Base-by-base conservation (phyloP, 2,797 vertebrate species). In the Anniella stebbinsi region DNA sequence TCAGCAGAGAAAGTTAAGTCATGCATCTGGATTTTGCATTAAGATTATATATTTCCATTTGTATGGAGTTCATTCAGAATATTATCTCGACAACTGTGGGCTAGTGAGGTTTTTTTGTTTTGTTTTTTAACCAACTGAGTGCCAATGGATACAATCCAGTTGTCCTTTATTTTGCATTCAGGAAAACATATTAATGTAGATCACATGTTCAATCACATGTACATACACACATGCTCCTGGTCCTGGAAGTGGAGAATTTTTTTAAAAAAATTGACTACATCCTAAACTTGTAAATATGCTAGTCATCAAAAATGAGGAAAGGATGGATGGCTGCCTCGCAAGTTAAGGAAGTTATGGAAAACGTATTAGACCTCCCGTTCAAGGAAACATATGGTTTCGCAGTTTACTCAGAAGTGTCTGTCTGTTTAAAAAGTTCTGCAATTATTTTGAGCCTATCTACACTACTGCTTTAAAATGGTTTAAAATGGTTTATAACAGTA, bases 31-130 rank as follows among this genome's bases (percentile, higher is more conserved):
- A 54, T 92, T 94, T 94, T 91, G 76, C 88, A 93, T 95, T 51
- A 78, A 70, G 91, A 93, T 73, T 54, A 78, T 0, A 5, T 0
- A 11, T 72, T 91, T 80, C 93, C 0, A 0, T 91, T 93, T 25
- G 1, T 91, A 83, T 92, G 87, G 89, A 95, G 88, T 91, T 92
- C 93, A 94, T 95, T 96, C 94, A 93, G 90, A 96, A 96, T 96
- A 93, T 1, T n/a, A 87, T 86, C 86, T 23, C 0, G 87, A 87
- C 33, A 60, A 41, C 75, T 89, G 41, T 57, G 48, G 7, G 73
- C 78, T 45, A 57, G 12, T 0, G 13, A 48, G 90, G 1, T 80
- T 57, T 57, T 57, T 57, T 13, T 54, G 9, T 11, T 57, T 87
- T 94, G 93, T 88, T 93, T 94, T 94, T 90, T 30, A 85, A 78